Evolutionary conservation across 2,888 invertebrate genomes (phyloP).

Genomic region (Cacoxenus indagator): DNA sequence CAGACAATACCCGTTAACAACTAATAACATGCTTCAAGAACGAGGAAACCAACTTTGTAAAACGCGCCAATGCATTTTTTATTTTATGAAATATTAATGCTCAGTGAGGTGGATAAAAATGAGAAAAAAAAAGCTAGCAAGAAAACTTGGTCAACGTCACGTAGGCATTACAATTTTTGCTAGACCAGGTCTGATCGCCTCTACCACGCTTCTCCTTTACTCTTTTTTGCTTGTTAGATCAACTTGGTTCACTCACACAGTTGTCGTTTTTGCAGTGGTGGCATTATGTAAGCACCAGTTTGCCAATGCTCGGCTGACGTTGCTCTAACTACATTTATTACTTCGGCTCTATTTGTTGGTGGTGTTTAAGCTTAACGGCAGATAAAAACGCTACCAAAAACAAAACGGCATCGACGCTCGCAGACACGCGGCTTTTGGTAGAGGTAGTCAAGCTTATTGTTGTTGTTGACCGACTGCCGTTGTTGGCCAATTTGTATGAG

Average conservation of each 20-base stretch:
- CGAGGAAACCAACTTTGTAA: no score
- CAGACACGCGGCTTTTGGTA: neutral
- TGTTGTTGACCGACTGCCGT: neutral
- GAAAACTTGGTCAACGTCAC: no score
- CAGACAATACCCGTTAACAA: no score
- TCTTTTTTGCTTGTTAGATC: neutral
- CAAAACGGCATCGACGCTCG: neutral
- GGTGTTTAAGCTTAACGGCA: neutral
- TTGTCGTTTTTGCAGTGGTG: neutral
- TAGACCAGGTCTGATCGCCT: no score
- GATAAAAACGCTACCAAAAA: no score
- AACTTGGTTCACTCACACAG: neutral
- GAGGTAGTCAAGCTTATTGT: neutral
- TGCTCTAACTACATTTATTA: neutral
- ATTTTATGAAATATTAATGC: no score
- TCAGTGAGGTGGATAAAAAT: no score
- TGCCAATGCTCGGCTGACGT: neutral
- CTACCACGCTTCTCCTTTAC: neutral
- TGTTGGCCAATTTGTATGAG: neutral
- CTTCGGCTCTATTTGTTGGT: neutral
- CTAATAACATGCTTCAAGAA: no score
- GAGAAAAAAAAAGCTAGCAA: no score
- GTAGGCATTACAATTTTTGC: no score
- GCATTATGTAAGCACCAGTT: neutral
- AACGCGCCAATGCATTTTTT: no score